phyloP scores from a whole-genome alignment of 2,888 invertebrate genomes.

The Tinea semifulvella region DNA sequence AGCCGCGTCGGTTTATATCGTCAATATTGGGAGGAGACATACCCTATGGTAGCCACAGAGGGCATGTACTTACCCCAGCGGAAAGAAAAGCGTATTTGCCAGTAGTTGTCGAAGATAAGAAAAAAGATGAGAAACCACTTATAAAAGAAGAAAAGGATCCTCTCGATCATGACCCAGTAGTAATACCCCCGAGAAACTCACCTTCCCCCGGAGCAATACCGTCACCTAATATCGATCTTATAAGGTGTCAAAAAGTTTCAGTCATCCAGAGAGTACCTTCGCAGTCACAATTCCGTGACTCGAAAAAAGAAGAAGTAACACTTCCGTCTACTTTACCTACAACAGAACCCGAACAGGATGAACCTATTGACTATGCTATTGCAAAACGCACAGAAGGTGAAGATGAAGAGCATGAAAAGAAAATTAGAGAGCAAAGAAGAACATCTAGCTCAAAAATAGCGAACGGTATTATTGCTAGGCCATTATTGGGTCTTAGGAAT shows the following conservation, averaged over 20 bases:
- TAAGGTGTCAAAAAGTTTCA: slow-evolving; percentile 75
- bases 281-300: slow-evolving; percentile 55
- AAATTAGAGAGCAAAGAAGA: slow-evolving; percentile 73
- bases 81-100: slow-evolving; percentile 83
- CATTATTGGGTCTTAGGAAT: slow-evolving; percentile 64
- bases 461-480: slow-evolving; percentile 62
- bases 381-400: slow-evolving; percentile 78
- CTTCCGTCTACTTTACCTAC: slow-evolving; percentile 59
- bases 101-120: slow-evolving; percentile 61
- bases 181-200: slow-evolving; percentile 59
- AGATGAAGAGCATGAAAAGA: slow-evolving; percentile 74
- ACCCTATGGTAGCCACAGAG: slow-evolving; percentile 79
- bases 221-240: slow-evolving; percentile 71
- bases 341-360: slow-evolving; percentile 79
- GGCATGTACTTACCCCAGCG: slow-evolving; percentile 81
- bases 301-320: slow-evolving; percentile 60
- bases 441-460: slow-evolving; percentile 74
- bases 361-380: slow-evolving; percentile 89
- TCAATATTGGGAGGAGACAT: slow-evolving; percentile 83
- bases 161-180: slow-evolving; percentile 70
- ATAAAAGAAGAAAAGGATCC: slow-evolving; percentile 73
- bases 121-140: slow-evolving; percentile 54
- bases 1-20: slow-evolving; percentile 75
- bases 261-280: slow-evolving; percentile 85
- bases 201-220: slow-evolving; percentile 65